Base-by-base conservation (phyloP, 2,888 invertebrate species). In the Oxytorus armatus region DNA sequence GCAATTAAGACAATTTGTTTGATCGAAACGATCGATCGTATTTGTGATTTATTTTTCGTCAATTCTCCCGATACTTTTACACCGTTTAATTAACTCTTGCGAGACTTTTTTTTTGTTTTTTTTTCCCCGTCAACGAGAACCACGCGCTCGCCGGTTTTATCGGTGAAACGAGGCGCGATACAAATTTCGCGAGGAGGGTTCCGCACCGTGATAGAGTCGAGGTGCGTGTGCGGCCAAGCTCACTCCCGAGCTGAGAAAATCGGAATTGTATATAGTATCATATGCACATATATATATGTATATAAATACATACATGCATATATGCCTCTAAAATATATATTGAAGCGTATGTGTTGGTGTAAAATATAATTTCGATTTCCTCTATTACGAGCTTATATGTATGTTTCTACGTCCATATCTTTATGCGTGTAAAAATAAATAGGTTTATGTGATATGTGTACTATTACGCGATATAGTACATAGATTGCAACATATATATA, bases 171-270 rank as follows among this genome's bases (percentile, higher is more conserved):
- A 47, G 36, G 36, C 66, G 66, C 51, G 51, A 51, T n/a, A n/a
- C 14, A 66, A 51, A 23, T 44, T 29, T 51, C 25, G 42, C 42
- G 23, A 36, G 18, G 49, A 79, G 51, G 47, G 68, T 53, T 70
- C 74, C 75, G 79, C 75, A 75, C 75, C 65, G 79, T 33, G 65
- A 65, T 75, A 79, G 18, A 49, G 75, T 59, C 79, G 75, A 75
- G 79, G 79, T 75, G 65, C 75, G 70, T 70, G 65, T 75, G 79
- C 66, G 44, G 51, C 36, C 65, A 57, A 70, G 42, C 44, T n/a
- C 65, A 44, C 63, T 36, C 57, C n/a, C 18, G 21, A 65, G 65
- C 75, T 49, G 69, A 57, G 63, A 61, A 33, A 74, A 63, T 65
- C 74, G 39, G 33, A 69, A 51, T 74, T 3, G 29, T 39, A 14